Evolutionary conservation across 2,888 invertebrate species (phyloP).

Genomic region (Cerastis rubricosa): DNA sequence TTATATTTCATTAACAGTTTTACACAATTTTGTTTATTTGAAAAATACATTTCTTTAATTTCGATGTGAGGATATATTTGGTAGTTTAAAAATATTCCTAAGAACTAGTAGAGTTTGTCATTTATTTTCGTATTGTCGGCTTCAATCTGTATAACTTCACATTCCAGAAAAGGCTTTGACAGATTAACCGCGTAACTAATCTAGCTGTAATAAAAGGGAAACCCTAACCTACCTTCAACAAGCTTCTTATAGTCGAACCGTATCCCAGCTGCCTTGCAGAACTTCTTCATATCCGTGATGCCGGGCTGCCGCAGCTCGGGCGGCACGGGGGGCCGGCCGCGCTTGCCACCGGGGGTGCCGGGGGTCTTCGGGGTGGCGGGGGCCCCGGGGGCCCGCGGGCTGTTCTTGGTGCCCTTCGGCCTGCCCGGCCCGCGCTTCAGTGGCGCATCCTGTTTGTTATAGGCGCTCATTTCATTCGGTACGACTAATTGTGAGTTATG

Average conservation of each 20-base stretch:
- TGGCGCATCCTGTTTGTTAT: constrained; percentile 76
- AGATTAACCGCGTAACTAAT: neutral
- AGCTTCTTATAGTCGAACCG: constrained; percentile 89
- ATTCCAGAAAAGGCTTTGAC: neutral
- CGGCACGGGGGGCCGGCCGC: constrained; percentile 87
- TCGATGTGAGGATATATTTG: too few species aligned
- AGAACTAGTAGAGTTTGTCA: too few species aligned
- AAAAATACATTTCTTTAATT: too few species aligned
- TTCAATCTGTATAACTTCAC: neutral
- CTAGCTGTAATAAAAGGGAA: neutral
- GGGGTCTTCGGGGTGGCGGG: neutral
- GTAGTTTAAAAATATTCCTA: too few species aligned
- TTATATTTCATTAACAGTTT: too few species aligned
- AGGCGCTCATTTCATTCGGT: constrained; percentile 54
- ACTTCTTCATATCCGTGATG: constrained; percentile 89
- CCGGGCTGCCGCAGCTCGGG: constrained; percentile 86
- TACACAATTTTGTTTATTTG: too few species aligned
- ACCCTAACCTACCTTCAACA: constrained; percentile 81
- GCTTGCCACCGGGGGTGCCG: constrained; percentile 70
- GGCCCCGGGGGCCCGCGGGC: constrained; percentile 62
- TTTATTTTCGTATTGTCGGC: too few species aligned
- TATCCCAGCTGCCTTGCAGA: constrained; percentile 89
- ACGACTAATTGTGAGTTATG: constrained; percentile 44
- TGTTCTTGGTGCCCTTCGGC: constrained; percentile 84
- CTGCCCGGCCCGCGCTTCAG: constrained; percentile 86